Percentiles rank a stretch among this genome's conserved stretches.
Conservation (phyloP, 2,888 invertebrate species). For the Tubulanus polymorphus region DNA sequence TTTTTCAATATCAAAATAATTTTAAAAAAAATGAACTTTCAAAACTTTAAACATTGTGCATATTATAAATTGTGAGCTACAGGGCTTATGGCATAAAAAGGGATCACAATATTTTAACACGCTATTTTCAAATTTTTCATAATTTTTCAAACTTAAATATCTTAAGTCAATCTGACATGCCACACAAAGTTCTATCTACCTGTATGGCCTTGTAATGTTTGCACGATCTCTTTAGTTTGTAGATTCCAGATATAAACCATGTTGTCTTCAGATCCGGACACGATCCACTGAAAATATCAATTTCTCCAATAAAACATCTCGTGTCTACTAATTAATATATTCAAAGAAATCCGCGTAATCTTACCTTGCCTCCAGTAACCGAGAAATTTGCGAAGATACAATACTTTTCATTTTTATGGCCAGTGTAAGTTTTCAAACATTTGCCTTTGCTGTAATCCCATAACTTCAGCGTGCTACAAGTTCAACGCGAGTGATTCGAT, state of each 20-base stretch:
- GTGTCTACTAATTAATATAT: background rate
- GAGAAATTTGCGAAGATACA: conserved; percentile 99
- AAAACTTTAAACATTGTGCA: too few species aligned
- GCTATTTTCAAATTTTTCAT: background rate
- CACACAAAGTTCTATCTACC: conserved; percentile 60
- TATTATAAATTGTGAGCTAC: too few species aligned
- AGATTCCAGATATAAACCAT: conserved; percentile 99
- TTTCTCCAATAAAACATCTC: background rate
- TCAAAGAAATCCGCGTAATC: conserved; percentile 18
- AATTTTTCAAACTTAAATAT: conserved; percentile 1
- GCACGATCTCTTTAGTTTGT: conserved; percentile 98
- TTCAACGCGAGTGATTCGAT: background rate
- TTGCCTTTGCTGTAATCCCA: conserved; percentile 99
- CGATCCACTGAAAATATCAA: conserved; percentile 80
- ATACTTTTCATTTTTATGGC: conserved; percentile 98
- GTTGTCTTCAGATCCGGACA: conserved; percentile 99
- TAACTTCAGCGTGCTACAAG: conserved; percentile 78
- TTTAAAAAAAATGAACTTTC: too few species aligned
- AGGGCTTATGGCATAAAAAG: too few species aligned
- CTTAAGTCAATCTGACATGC: background rate
- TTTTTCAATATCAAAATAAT: too few species aligned
- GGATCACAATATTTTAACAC: background rate
- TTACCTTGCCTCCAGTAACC: conserved; percentile 97
- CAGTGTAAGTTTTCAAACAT: conserved; percentile 95
- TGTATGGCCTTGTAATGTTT: conserved; percentile 93